phyloP scores from a whole-genome alignment of 2,113 vertebrate genomes.

The Gallinago undulata region DNA sequence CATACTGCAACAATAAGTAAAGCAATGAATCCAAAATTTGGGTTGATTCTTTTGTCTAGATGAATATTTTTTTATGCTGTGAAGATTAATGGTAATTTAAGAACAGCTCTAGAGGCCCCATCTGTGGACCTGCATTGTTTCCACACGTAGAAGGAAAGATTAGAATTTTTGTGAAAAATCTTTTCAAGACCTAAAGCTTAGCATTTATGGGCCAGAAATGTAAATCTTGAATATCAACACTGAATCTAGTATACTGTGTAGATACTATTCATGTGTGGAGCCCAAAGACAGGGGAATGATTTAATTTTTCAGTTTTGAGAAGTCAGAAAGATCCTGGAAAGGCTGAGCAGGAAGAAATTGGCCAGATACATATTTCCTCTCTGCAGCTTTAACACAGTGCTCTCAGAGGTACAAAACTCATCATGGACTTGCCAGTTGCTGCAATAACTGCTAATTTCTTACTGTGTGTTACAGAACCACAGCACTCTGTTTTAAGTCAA shows the following conservation, averaged over 20 bases:
- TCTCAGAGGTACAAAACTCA: not conserved
- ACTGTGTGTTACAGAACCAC: not conserved
- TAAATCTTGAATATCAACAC: not conserved
- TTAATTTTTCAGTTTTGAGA: not conserved
- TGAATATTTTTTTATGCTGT: not conserved
- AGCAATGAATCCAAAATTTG: not conserved
- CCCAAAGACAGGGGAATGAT: not conserved
- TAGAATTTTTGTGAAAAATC: not conserved
- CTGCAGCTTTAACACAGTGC: not conserved
- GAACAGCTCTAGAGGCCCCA: not conserved
- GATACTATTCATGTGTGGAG: not conserved
- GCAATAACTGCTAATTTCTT: not conserved
- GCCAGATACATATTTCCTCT: not conserved
- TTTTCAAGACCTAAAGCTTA: not conserved
- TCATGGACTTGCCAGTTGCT: not conserved
- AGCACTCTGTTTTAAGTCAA: not conserved
- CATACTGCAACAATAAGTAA: not conserved
- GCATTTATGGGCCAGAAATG: not conserved
- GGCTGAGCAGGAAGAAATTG: not conserved
- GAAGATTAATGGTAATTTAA: not conserved
- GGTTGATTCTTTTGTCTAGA: not conserved
- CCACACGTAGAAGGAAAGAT: not conserved
- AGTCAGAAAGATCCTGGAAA: not conserved
- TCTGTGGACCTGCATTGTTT: not conserved
- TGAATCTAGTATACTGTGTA: not conserved